Evolutionary conservation across 1,140 invertebrate species (phyloP), one percentile per base, ranked within the genome.

Genomic region (Lepidurus couesii): DNA sequence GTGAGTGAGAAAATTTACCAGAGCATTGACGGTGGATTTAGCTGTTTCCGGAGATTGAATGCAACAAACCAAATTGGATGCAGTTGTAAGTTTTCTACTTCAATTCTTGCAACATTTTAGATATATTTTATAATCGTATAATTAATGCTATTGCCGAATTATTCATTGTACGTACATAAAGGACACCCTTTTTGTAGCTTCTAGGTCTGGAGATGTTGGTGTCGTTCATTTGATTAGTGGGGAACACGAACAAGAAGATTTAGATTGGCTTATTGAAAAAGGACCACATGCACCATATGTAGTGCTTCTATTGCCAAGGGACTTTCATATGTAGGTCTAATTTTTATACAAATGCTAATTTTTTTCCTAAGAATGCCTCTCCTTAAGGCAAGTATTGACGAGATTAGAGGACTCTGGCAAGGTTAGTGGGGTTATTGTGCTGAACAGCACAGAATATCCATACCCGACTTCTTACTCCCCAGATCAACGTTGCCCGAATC

Each of bases 1-100:
- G 75, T 79, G 8, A 79, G 43, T 13, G 78, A 75, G 34, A 79
- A 79, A 79, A 79, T 79, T 79, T 79, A 79, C 42, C 73, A 75
- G 16, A 73, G 44, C 16, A 75, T 79, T 16, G 44, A 74, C 16
- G 74, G 75, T 8, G 74, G 73, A 26, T 79, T 75, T 75, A 79
- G 78, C 74, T 79, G 78, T 43, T 79, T 79, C 47, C 9, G 78
- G 42, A 79, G 78, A 44, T 42, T 79, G 74, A 79, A 79, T 75
- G 78, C 73, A 45, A 79, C 78, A 7, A 44, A 79, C 44, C 73
- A 79, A 75, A 74, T 79, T 26, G 78, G 78, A 24, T 79, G 78
- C 47, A 75, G 73, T 43, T 79, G 78, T 79, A 79, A 79, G 78
- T 75, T 16, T 9, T 47, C 53, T 5, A 24, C 16, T 75, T 75